These are phyloP conservation scores for Idaea aversata DNA, from an alignment of 2,888 invertebrate species.

Conservation along the genomic window DNA sequence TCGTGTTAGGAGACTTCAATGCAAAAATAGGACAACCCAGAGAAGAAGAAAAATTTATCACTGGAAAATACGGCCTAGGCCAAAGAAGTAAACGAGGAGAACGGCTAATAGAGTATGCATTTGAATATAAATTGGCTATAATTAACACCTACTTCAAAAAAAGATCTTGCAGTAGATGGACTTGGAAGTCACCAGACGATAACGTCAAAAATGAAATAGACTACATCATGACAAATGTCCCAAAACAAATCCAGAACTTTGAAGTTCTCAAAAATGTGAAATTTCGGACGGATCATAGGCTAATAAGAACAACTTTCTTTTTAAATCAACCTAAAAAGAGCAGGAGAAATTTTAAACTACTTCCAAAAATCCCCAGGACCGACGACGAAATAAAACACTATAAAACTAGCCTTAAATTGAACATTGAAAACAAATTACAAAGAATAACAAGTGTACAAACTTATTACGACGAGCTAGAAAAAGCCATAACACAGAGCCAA, in stretches of 20 bases:
- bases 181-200: constrained; percentile 21
- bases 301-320: constrained; percentile 11
- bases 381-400: too few species aligned
- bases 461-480: too few species aligned
- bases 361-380: too few species aligned
- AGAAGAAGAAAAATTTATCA: constrained; percentile 6
- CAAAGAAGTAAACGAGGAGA: constrained; percentile 18
- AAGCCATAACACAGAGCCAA: background rate
- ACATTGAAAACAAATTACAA: too few species aligned
- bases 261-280: constrained; percentile 13
- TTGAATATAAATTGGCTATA: constrained; percentile 18
- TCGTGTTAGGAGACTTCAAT: constrained; percentile 15
- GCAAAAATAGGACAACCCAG: constrained; percentile 16
- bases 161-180: constrained; percentile 14
- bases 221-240: constrained; percentile 17
- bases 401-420: too few species aligned
- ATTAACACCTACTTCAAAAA: constrained; percentile 22
- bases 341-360: too few species aligned
- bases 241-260: constrained; percentile 9
- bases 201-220: constrained; percentile 21
- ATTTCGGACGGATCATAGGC: constrained; percentile 14
- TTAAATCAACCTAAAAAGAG: constrained; percentile 6
- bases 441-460: too few species aligned
- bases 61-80: constrained; percentile 12
- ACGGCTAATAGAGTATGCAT: constrained; percentile 14